These are phyloP conservation scores for Petrophora chlorosata DNA, from an alignment of 2,888 invertebrate genomes.

Conservation along the genomic window DNA sequence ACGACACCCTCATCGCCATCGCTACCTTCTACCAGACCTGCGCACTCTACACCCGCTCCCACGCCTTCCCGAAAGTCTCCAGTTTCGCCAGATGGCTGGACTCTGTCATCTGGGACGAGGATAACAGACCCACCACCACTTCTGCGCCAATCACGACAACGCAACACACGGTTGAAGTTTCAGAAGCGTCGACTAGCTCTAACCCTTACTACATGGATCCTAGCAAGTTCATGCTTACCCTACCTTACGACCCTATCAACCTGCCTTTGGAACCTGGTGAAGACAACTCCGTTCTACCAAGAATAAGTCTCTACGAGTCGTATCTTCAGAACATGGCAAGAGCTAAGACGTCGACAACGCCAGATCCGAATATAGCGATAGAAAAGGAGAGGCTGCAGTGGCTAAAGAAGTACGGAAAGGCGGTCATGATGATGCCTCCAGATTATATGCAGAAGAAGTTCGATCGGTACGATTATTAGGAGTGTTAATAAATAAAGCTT, in stretches of 20 bases:
- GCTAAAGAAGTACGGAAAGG: constrained; percentile 53
- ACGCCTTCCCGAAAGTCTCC: constrained; percentile 70
- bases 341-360: constrained; percentile 56
- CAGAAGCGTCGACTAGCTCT: constrained; percentile 31
- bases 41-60: constrained; percentile 67
- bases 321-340: constrained; percentile 63
- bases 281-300: constrained; percentile 70
- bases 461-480: constrained; percentile 51
- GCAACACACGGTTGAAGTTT: constrained; percentile 43
- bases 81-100: constrained; percentile 68
- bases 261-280: constrained; percentile 71
- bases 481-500: constrained; percentile 3
- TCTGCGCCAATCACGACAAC: constrained; percentile 22
- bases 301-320: constrained; percentile 73
- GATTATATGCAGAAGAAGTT: constrained; percentile 46
- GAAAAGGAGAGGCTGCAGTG: constrained; percentile 46
- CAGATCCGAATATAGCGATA: constrained; percentile 35
- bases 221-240: constrained; percentile 60
- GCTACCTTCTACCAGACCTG: constrained; percentile 67
- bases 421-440: constrained; percentile 47
- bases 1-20: constrained; percentile 67
- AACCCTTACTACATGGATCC: constrained; percentile 49
- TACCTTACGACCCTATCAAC: constrained; percentile 72
- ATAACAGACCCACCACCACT: constrained; percentile 53
- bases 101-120: constrained; percentile 74